A percentile compares a stretch with the other conserved stretches of the same genome.
phyloP scores from a whole-genome alignment of 2,797 vertebrate species.

The Tapirus indicus region DNA sequence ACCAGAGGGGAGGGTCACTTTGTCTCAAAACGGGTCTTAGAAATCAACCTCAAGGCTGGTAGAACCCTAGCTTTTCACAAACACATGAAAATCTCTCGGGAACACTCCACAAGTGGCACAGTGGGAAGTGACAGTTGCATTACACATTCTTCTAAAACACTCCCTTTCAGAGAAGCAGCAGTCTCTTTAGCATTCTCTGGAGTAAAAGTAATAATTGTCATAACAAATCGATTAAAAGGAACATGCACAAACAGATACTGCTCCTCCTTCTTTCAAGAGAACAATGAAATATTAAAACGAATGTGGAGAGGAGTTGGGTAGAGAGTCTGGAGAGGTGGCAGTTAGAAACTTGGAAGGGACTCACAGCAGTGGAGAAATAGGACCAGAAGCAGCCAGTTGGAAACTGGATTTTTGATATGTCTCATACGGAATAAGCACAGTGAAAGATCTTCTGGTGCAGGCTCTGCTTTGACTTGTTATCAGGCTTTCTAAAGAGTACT shows the following conservation, averaged over 20 bases:
- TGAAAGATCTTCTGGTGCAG: neutral
- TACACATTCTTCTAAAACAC: neutral
- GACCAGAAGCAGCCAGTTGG: neutral
- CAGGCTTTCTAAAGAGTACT: neutral
- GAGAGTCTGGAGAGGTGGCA: neutral
- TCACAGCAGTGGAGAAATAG: neutral
- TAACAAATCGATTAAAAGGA: conserved; percentile 64
- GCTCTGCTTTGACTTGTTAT: neutral
- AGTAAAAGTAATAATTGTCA: conserved; percentile 37
- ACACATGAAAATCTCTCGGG: neutral
- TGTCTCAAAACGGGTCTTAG: neutral
- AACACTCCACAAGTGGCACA: fast-evolving
- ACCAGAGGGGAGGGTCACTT: neutral
- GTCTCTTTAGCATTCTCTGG: conserved; percentile 14
- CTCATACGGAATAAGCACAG: neutral
- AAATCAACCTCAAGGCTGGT: neutral
- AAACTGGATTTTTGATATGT: neutral
- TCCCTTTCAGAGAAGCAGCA: neutral
- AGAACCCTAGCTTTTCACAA: neutral
- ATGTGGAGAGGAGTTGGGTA: neutral
- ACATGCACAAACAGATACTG: neutral
- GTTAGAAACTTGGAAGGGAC: neutral
- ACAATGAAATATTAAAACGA: conserved; percentile 58
- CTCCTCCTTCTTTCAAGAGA: conserved; percentile 38
- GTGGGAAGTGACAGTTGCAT: neutral